Evolutionary conservation across 2,113 vertebrate species (phyloP).

Genomic region (Tursiops truncatus): DNA sequence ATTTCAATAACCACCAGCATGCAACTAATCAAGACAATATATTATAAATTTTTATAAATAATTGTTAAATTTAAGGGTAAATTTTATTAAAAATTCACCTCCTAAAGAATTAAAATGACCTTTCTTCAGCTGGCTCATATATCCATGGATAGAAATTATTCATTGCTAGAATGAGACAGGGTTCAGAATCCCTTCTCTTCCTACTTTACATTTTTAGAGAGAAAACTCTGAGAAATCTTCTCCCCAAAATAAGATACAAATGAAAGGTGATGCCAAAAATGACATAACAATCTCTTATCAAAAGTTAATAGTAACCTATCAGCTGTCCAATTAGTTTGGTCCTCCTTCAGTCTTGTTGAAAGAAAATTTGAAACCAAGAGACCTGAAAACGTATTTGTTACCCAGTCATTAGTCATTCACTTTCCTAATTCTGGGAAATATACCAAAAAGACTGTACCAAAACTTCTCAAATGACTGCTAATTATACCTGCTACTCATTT

Average conservation of each 20-base stretch:
- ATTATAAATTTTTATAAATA: not conserved
- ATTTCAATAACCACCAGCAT: not conserved
- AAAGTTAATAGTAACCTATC: not conserved
- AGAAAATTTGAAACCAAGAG: not conserved
- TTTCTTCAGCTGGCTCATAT: not conserved
- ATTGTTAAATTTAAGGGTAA: not conserved
- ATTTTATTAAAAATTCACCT: not conserved
- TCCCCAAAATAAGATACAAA: not conserved
- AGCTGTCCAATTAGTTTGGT: not conserved
- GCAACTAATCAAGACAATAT: not conserved
- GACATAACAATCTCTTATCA: not conserved
- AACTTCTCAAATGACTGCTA: not conserved
- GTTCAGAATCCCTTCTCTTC: not conserved
- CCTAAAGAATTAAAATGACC: not conserved
- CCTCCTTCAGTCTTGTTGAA: conserved; percentile 24
- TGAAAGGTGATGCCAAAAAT: not conserved
- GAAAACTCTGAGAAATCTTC: not conserved
- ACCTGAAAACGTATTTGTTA: not conserved
- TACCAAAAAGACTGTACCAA: not conserved
- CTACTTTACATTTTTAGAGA: conserved; percentile 5
- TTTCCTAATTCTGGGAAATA: conserved; percentile 28
- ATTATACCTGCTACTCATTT: conserved; percentile 23
- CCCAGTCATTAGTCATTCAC: not conserved
- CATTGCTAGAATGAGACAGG: not conserved
- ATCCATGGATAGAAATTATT: not conserved